phyloP scores from a whole-genome alignment of 2,797 vertebrate species.

The Premnoplex brunnescens region DNA sequence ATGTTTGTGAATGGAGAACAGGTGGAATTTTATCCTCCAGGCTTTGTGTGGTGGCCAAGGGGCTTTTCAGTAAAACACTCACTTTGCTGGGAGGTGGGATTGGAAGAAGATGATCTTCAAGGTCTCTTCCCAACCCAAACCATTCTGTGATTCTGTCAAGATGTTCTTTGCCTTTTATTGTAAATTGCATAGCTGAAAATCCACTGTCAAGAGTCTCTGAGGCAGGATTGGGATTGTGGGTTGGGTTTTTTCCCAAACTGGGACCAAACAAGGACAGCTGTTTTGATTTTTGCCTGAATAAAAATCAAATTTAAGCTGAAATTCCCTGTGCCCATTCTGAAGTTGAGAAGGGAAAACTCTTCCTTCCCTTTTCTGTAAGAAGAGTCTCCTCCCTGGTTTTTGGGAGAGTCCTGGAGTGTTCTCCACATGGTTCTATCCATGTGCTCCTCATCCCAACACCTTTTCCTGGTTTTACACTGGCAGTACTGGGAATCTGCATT shows the following conservation, averaged over 20 bases:
- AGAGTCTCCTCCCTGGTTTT: background rate
- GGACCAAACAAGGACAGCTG: background rate
- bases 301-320: background rate
- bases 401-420: too few relatives aligned
- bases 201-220: background rate
- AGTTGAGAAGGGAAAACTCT: background rate
- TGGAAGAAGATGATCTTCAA: background rate
- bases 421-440: rapidly evolving
- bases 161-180: background rate
- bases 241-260: background rate
- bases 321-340: background rate
- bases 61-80: too few relatives aligned
- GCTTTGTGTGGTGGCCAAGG: too few relatives aligned
- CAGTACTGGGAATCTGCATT: background rate
- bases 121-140: background rate
- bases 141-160: background rate
- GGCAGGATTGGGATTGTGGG: background rate
- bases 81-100: background rate
- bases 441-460: background rate
- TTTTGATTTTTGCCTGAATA: background rate
- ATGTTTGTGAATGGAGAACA: background rate
- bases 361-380: background rate
- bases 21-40: background rate
- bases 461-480: background rate
- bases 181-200: background rate